Evolutionary conservation across 1,140 invertebrate species (phyloP).

Genomic region (Trachymyrmex cornetzi): DNA sequence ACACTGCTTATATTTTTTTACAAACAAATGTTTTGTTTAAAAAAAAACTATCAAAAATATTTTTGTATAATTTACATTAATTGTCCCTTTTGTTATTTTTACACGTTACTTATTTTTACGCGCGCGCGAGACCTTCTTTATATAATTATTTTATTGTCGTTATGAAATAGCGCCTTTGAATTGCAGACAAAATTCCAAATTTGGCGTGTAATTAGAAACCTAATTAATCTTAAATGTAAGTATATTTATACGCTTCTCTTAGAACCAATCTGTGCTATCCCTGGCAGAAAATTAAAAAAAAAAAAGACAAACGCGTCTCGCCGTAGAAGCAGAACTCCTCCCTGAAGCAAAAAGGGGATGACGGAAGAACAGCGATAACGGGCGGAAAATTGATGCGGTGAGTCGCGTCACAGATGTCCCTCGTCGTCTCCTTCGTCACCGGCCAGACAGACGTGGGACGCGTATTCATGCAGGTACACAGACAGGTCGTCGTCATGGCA

Average conservation of each 20-base stretch:
- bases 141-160: too few relatives aligned
- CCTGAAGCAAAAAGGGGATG: slow-evolving; percentile 39
- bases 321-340: background rate
- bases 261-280: slow-evolving; percentile 4
- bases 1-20: background rate
- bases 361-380: slow-evolving; percentile 22
- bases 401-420: slow-evolving; percentile 36
- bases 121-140: background rate
- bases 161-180: background rate
- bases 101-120: background rate
- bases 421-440: slow-evolving; percentile 11
- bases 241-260: background rate
- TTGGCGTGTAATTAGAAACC: slow-evolving; percentile 6
- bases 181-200: background rate
- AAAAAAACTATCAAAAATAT: background rate
- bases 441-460: slow-evolving; percentile 31
- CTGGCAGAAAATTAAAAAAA: slow-evolving; percentile 45
- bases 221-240: background rate
- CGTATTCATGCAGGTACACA: slow-evolving; percentile 45
- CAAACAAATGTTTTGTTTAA: background rate
- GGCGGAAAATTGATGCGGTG: slow-evolving; percentile 48
- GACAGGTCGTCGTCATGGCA: slow-evolving; percentile 37
- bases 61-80: background rate
- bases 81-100: background rate
- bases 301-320: slow-evolving; percentile 1